Evolutionary conservation across 2,797 vertebrate genomes (phyloP).

Genomic region (Salmo trutta): DNA sequence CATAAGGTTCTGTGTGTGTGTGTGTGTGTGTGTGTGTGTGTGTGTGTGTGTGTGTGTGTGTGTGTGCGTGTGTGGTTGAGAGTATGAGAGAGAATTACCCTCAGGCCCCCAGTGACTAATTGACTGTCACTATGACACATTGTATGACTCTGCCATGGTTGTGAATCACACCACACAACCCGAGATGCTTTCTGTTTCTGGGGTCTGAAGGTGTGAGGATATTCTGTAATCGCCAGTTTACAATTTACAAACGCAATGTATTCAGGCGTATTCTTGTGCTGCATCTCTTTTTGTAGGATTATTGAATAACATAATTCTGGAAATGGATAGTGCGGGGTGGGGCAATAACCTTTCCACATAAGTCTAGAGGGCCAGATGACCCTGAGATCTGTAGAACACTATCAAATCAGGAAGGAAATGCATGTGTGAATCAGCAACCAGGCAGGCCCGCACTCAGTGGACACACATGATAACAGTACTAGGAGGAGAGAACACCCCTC

Average conservation of each 20-base stretch:
- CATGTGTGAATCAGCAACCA: not conserved
- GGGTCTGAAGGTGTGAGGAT: not conserved
- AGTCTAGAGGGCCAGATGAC: slow-evolving; percentile 31
- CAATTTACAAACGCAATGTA: not conserved
- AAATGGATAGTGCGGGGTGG: slow-evolving; percentile 1
- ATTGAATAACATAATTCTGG: not conserved
- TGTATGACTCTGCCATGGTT: not conserved
- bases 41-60: too few relatives aligned
- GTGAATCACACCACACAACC: too few relatives aligned
- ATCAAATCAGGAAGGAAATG: not conserved
- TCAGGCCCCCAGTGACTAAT: slow-evolving; percentile 7
- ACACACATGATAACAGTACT: not conserved
- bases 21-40: too few relatives aligned
- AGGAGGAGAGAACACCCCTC: too few relatives aligned
- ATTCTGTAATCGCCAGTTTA: not conserved
- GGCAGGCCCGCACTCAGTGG: not conserved
- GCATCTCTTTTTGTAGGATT: not conserved
- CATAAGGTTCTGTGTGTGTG: too few relatives aligned
- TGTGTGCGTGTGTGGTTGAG: slow-evolving; percentile 10
- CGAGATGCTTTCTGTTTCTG: not conserved
- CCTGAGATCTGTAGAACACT: not conserved
- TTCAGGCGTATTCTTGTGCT: not conserved
- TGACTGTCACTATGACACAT: not conserved
- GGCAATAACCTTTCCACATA: slow-evolving; percentile 47
- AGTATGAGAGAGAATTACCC: slow-evolving; percentile 34